Evolutionary conservation across 2,797 vertebrate genomes (phyloP), one percentile per base, ranked within the genome.

Genomic region (Gallinago stenura): DNA sequence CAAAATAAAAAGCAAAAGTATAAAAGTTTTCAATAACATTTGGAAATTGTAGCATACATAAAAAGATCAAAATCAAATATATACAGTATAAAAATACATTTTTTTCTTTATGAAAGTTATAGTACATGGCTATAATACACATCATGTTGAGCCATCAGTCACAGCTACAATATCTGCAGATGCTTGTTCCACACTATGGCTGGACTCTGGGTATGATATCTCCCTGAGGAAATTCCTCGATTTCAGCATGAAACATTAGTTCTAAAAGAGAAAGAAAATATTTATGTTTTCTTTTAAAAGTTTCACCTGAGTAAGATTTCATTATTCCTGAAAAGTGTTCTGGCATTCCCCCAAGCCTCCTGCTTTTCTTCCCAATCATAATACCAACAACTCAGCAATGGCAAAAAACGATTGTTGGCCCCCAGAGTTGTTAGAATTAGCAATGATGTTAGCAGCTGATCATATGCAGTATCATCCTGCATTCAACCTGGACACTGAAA

Each of bases 241-340:
- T 92, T 96, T 98, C 98, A 97, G 98, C 98, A 72, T 98, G 97
- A 97, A 99, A 98, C 96, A 99, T 98, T 76, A 98, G 97, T 86
- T 98, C 99, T 99, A 72, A 56, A 92, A 80, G 54, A 87, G 71
- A 88, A 66, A 93, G 43, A 62, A 87, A 69, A 89, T 6, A 94
- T 89, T 73, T 30, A 48, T 5, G 6, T 86, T 62, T 93, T 54
- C 41, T 83, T 90, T 76, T 78, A 70, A 83, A 97, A 54, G 37
- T 87, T 90, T 62, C 25, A 39, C n/a, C 19, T 39, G 37, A 79
- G 31, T 68, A 70, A 3, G 5, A 30, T 68, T 62, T 66, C 31
- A 30, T 61, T 71, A 70, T 28, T 82, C 21, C 33, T 41, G 11
- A 70, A 69, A 94, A 93, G 18, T 24, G 57, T 7, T n/a, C 16